Conservation (phyloP, 30 jellyfish, hydroid and myxozoan species). For the Aurelia aurita region DNA sequence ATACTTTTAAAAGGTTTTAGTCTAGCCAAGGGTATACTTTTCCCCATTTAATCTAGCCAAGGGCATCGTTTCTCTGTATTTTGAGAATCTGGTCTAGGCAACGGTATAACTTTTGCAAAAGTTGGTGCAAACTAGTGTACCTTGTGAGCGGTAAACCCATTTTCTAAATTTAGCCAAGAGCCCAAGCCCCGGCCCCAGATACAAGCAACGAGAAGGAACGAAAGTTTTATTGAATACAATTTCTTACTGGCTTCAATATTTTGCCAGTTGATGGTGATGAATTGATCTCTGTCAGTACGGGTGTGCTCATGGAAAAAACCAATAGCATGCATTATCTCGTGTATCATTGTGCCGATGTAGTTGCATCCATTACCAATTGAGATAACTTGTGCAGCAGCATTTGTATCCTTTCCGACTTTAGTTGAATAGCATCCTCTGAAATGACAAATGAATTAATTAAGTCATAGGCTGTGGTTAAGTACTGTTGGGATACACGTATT, state of each 20-base stretch:
- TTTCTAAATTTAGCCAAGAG: too few relatives aligned
- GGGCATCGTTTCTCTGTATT: too few relatives aligned
- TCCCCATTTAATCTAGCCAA: too few relatives aligned
- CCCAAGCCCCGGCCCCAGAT: too few relatives aligned
- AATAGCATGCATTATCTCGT: constrained; percentile 72
- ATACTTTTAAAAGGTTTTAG: too few relatives aligned
- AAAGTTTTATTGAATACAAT: too few relatives aligned
- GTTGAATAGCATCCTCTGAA: constrained; percentile 46
- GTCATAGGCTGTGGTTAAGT: not conserved
- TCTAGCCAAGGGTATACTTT: too few relatives aligned
- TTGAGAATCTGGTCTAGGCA: too few relatives aligned
- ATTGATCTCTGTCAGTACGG: constrained; percentile 67
- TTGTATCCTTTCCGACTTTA: constrained; percentile 10
- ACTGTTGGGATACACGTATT: not conserved
- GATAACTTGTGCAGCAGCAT: constrained; percentile 40
- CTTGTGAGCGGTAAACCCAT: too few relatives aligned
- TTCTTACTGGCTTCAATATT: constrained; percentile 34
- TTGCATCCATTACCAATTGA: constrained; percentile 60
- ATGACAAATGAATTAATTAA: not conserved
- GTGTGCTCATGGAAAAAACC: constrained; percentile 76
- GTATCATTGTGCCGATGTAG: constrained; percentile 55
- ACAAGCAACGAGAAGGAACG: too few relatives aligned
- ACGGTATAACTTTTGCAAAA: too few relatives aligned
- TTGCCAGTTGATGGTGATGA: constrained; percentile 33
- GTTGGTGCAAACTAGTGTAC: too few relatives aligned